These are phyloP conservation scores for Benitochromis conjunctus DNA, from an alignment of 2,113 vertebrate genomes.

Conservation along the genomic window DNA sequence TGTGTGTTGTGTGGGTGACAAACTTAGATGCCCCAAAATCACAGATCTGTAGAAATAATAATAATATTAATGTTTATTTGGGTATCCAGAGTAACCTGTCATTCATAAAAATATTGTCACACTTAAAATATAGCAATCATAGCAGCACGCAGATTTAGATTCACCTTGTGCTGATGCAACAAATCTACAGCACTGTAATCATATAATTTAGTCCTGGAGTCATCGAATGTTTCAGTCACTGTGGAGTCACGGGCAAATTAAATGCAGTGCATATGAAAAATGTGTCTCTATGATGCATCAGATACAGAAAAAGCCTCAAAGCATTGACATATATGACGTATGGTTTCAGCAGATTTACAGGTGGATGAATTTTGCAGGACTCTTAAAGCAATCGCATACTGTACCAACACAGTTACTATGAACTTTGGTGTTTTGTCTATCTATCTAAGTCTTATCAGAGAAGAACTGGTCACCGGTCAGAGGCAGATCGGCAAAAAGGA, in stretches of 20 bases:
- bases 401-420: not conserved
- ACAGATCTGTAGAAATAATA: conserved; percentile 81
- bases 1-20: conserved; percentile 96
- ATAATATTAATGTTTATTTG: not conserved
- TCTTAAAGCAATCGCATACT: not conserved
- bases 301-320: not conserved
- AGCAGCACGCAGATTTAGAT: not conserved
- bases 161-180: not conserved
- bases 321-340: not conserved
- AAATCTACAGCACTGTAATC: not conserved
- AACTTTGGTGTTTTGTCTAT: not conserved
- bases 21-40: conserved; percentile 97
- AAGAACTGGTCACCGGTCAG: not conserved
- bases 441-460: not conserved
- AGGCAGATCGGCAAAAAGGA: not conserved
- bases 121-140: not conserved
- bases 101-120: not conserved
- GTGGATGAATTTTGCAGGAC: not conserved
- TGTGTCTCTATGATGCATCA: not conserved
- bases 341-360: not conserved
- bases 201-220: not conserved
- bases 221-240: not conserved
- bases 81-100: not conserved
- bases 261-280: not conserved
- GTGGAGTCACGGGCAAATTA: not conserved